Base-by-base conservation (phyloP, 2,888 invertebrate genomes). In the Rosalia funebris region DNA sequence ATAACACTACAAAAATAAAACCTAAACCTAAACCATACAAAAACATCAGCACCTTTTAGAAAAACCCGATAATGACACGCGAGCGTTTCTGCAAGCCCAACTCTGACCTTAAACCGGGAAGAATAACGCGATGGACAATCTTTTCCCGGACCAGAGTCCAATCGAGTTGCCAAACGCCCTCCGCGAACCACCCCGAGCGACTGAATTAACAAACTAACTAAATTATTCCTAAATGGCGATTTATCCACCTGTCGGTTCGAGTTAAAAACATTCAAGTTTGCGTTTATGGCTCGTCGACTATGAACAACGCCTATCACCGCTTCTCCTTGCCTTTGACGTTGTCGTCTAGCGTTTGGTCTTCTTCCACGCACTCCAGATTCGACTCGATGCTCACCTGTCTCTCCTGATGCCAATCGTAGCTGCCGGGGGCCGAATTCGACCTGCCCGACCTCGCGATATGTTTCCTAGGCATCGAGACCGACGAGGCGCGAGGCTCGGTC, bases 401-500 rank as follows among this genome's bases (percentile, higher is more conserved):
- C 16, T 76, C 76, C 17, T 72, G 69, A 2, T 71, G 64, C 77
- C 79, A 80, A 50, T 73, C 75, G 67, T 88, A 90, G 12, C 88
- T 87, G 37, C 88, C 89, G 0, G 92, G 92, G 9, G 92, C 92
- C 5, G 92, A 92, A 77, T 91, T 88, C 11, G 91, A 91, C 46
- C 91, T 84, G 1, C 90, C 90, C 32, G 87, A 77, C 55, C 75
- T 69, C 2, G 79, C 79, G 11, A 81, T 77, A 77, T 71, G 83
- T 72, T 71, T 80, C 20, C 82, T 81, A 19, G 76, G 64, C 1
- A 60, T 59, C 4, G 62, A 44, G 10, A 58, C 5, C 69, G 76
- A 42, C 63, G 68, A 36, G 50, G 63, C 55, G 64, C 71, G 54
- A 65, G 74, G 19, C 71, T 75, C 42, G 68, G 69, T 71, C 72